These are phyloP conservation scores for Drosophila nr. perissopoda DNA, from an alignment of 2,888 invertebrate genomes.

Conservation along the genomic window DNA sequence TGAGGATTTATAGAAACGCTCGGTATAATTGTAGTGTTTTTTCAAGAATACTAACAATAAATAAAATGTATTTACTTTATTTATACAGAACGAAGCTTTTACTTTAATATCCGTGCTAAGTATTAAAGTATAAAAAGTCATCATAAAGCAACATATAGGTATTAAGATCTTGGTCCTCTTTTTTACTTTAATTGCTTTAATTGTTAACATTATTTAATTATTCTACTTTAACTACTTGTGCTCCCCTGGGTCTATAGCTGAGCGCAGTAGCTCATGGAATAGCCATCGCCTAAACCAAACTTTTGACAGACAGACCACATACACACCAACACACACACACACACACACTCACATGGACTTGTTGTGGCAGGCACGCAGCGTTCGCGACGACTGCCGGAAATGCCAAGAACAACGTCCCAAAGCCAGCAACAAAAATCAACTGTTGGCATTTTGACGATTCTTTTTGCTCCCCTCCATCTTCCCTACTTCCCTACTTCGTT, in stretches of 20 bases:
- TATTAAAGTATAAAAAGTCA: not conserved
- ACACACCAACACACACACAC: constrained; percentile 6
- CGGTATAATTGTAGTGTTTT: not conserved
- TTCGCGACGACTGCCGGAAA: constrained; percentile 71
- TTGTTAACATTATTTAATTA: constrained; percentile 1
- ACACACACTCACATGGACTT: constrained; percentile 25
- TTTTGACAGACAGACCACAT: constrained; percentile 44
- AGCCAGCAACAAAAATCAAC: constrained; percentile 70
- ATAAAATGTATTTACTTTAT: not conserved
- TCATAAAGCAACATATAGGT: not conserved
- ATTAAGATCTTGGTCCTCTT: not conserved
- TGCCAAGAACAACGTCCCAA: constrained; percentile 72
- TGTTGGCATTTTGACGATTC: constrained; percentile 79
- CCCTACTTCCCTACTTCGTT: not conserved
- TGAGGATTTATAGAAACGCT: not conserved
- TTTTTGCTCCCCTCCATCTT: not conserved
- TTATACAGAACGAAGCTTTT: not conserved
- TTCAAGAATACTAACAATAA: not conserved
- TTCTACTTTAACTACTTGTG: not conserved
- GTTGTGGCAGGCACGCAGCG: constrained; percentile 69
- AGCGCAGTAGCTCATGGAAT: not conserved
- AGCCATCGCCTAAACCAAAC: constrained; percentile 34
- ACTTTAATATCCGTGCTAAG: too few species aligned
- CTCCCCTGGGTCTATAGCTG: constrained; percentile 24
- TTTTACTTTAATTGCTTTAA: not conserved